Base-by-base conservation (phyloP, 2,113 vertebrate species). In the Cinclus mexicanus region DNA sequence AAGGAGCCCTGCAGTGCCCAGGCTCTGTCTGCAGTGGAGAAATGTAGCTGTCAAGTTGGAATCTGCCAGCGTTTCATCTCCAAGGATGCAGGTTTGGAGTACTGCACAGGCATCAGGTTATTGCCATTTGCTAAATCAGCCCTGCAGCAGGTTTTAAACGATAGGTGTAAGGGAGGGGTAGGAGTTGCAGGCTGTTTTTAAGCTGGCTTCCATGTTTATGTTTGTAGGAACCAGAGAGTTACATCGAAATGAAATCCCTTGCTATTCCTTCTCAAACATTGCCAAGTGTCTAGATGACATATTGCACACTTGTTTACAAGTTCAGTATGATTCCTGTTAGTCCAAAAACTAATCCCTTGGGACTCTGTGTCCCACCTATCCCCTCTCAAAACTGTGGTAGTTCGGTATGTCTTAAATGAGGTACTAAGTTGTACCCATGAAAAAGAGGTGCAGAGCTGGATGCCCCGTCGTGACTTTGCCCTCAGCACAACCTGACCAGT, bases 1-100 rank as follows among this genome's bases (percentile, higher is more conserved):
- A 23, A 41, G 56, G 49, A 92, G 76, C 28, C n/a, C 63, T 12
- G 9, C 11, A 33, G 37, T 55, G 63, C 77, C 55, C 29, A 6
- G 79, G 31, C 63, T 87, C 59, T 12, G 37, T 44, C 61, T 80
- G 86, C 49, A 83, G 41, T 75, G 70, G 61, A 92, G 81, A 57
- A 86, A 52, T 64, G 72, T 83, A 44, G 19, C 50, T 74, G 68
- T 71, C 83, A 90, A 79, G 68, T 37, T 83, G 15, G 25, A 81
- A 92, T 49, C 86, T 89, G 33, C 72, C 55, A 52, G 75, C n/a
- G 21, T 75, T 80, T 76, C 55, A 29, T 96, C 88, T 95, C 80
- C 68, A 68, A 78, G 92, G 86, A 96, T 94, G 67, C 75, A 56
- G 33, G 7, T 57, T 53, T 74, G 77, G 91, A 95, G 74, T 61